phyloP scores from a whole-genome alignment of 2,113 vertebrate species.

The Forbesichthys agassizii region DNA sequence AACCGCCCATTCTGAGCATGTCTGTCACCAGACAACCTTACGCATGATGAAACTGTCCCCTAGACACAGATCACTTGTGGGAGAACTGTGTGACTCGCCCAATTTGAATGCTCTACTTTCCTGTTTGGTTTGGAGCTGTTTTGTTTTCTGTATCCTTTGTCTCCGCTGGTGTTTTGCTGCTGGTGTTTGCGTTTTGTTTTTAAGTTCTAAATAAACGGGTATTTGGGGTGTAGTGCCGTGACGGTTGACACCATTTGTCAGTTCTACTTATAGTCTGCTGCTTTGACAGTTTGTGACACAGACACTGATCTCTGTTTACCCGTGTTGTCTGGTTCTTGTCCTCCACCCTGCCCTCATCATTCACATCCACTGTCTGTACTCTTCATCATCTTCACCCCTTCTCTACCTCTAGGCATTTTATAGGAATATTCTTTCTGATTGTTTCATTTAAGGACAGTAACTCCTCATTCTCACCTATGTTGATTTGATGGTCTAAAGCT shows the following conservation, averaged over 20 bases:
- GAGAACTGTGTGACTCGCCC: background rate
- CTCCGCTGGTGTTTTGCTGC: background rate
- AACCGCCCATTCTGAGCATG: too few species aligned
- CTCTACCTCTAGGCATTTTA: background rate
- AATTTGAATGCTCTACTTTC: constrained; percentile 3
- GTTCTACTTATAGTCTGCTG: constrained; percentile 15
- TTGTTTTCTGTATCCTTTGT: background rate
- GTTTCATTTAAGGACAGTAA: background rate
- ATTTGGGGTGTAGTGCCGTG: constrained; percentile 11
- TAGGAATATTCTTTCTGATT: background rate
- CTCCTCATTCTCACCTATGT: too few species aligned
- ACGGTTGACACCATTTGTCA: constrained; percentile 13
- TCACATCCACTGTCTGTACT: background rate
- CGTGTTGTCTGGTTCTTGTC: background rate
- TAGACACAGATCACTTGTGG: too few species aligned
- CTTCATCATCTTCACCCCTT: background rate
- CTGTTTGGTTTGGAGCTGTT: background rate
- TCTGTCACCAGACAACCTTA: too few species aligned
- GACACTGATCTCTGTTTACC: constrained; percentile 19
- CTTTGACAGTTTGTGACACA: constrained; percentile 18
- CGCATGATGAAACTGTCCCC: too few species aligned
- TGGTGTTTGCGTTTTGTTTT: constrained; percentile 17
- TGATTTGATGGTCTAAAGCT: too few species aligned
- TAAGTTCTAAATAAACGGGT: background rate
- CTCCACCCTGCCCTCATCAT: background rate